A percentile compares a stretch with the other conserved stretches of the same genome.
These are phyloP conservation scores for Drosophila setosimentum DNA, from an alignment of 2,888 invertebrate species.

Conservation along the genomic window DNA sequence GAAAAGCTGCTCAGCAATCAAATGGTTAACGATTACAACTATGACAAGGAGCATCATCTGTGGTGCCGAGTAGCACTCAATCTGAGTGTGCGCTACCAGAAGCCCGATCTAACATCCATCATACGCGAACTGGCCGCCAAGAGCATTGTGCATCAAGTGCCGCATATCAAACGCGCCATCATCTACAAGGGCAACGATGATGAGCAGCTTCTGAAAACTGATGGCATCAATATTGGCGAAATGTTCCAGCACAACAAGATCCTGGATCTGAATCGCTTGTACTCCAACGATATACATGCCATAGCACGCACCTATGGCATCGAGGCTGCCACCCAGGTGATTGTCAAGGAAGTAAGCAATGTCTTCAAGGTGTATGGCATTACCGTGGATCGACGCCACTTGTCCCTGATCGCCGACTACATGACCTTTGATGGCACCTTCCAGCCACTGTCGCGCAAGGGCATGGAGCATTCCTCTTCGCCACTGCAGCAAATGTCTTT, in stretches of 20 bases:
- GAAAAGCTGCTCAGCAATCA: slow-evolving; percentile 81
- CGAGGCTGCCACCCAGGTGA: slow-evolving; percentile 96
- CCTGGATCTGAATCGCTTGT: slow-evolving; percentile 92
- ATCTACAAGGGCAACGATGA: slow-evolving; percentile 89
- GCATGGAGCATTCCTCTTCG: slow-evolving; percentile 96
- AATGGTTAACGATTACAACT: slow-evolving; percentile 88
- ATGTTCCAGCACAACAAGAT: slow-evolving; percentile 93
- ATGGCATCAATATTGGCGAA: slow-evolving; percentile 97
- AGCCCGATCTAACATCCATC: slow-evolving; percentile 91
- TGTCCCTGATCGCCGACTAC: slow-evolving; percentile 97
- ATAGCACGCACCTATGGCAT: slow-evolving; percentile 97
- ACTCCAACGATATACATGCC: slow-evolving; percentile 97
- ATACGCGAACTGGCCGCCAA: slow-evolving; percentile 89
- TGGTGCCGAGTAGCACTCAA: slow-evolving; percentile 95
- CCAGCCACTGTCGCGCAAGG: slow-evolving; percentile 95
- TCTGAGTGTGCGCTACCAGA: slow-evolving; percentile 87
- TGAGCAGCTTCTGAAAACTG: slow-evolving; percentile 93
- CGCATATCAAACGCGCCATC: slow-evolving; percentile 93
- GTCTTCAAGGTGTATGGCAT: slow-evolving; percentile 99
- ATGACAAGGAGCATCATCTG: slow-evolving; percentile 90
- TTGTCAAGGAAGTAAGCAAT: slow-evolving; percentile 96
- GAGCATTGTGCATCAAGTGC: slow-evolving; percentile 92
- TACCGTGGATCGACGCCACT: slow-evolving; percentile 96
- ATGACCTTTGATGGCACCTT: slow-evolving; percentile 98
- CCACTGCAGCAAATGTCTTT: slow-evolving; percentile 99